Evolutionary conservation across 2,888 invertebrate species (phyloP).

Genomic region (Desoria tigrina): DNA sequence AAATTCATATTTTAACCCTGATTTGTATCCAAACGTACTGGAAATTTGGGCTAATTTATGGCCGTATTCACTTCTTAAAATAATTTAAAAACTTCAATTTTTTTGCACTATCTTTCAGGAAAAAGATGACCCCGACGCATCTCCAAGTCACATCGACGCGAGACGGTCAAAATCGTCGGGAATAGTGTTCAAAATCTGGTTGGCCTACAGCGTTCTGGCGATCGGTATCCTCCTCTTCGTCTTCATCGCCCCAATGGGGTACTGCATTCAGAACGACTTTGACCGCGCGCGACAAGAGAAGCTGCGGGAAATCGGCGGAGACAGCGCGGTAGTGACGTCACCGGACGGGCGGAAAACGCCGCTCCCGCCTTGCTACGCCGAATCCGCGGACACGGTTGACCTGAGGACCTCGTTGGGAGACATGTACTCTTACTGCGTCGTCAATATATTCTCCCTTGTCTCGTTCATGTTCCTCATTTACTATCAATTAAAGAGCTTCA

Average conservation of each 20-base stretch:
- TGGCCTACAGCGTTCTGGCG: background rate
- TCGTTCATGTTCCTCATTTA: constrained; percentile 12
- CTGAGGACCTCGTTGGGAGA: background rate
- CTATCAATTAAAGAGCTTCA: constrained; percentile 8
- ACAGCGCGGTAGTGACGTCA: background rate
- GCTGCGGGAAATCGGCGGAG: background rate
- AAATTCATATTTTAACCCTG: too few relatives aligned
- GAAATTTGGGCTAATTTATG: too few relatives aligned
- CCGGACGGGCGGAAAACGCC: background rate
- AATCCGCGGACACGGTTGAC: background rate
- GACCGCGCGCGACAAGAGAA: background rate
- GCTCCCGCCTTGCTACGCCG: constrained; percentile 13
- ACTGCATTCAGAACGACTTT: constrained; percentile 7
- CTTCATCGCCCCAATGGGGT: constrained; percentile 7
- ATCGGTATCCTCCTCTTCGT: constrained; percentile 8
- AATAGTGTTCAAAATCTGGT: constrained; percentile 7
- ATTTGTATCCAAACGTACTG: too few relatives aligned
- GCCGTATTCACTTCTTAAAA: too few relatives aligned
- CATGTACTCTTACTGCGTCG: constrained; percentile 5
- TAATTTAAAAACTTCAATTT: too few relatives aligned
- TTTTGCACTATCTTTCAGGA: too few relatives aligned
- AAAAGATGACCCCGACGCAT: too few relatives aligned
- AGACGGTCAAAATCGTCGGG: too few relatives aligned
- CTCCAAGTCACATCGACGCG: too few relatives aligned
- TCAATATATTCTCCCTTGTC: constrained; percentile 13